Conservation (phyloP, 1,140 invertebrate species). For the Parapsyche elsis region DNA sequence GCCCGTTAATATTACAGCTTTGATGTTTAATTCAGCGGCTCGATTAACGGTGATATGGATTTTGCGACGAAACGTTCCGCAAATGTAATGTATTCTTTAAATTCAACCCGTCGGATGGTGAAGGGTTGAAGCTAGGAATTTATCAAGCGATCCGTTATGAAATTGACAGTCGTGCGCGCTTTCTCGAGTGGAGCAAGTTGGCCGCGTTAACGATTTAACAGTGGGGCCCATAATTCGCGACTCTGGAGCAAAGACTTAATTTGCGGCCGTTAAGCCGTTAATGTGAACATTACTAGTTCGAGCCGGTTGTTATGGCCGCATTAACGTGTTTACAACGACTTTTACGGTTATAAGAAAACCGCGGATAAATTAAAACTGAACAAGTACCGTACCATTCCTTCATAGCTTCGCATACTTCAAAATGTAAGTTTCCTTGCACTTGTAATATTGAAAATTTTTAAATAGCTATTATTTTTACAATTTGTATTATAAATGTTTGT, state of each 20-base stretch:
- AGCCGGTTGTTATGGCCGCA: neutral
- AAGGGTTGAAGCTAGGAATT: no score
- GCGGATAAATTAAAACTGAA: neutral
- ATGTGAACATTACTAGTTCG: conserved; percentile 20
- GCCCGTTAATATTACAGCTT: neutral
- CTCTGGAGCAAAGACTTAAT: neutral
- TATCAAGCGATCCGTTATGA: neutral
- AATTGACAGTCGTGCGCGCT: neutral
- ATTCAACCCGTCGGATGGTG: no score
- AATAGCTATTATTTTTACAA: no score
- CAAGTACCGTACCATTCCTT: neutral
- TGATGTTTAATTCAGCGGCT: conserved; percentile 40
- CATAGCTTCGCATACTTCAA: no score
- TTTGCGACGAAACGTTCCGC: no score
- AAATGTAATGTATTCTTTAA: no score
- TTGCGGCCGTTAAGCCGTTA: conserved; percentile 18
- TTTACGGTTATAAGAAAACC: no score
- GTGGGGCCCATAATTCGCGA: neutral
- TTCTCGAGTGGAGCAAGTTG: neutral
- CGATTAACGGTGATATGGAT: neutral
- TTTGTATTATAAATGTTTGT: no score
- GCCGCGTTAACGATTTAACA: conserved; percentile 11
- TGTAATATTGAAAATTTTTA: no score
- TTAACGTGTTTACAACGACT: conserved; percentile 6
- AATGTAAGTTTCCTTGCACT: no score